Percentiles rank a stretch among this genome's conserved stretches.
These are phyloP conservation scores for Indicator maculatus DNA, from an alignment of 2,113 vertebrate genomes.

Conservation along the genomic window DNA sequence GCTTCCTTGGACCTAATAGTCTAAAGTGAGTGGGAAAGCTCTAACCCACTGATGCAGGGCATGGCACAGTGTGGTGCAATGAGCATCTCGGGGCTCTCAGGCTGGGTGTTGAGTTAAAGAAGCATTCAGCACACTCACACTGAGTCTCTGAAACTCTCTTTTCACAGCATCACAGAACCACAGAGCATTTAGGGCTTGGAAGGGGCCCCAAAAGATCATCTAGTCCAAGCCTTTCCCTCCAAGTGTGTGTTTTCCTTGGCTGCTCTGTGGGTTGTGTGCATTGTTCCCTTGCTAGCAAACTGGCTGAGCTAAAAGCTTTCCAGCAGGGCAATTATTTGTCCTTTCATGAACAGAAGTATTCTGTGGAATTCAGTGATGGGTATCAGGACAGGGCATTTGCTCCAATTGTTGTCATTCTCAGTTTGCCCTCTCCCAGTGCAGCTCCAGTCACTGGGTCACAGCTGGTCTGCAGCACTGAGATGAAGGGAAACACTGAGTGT, in stretches of 20 bases:
- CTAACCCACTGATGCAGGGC: neutral
- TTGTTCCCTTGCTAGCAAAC: neutral
- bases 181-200: too few species aligned
- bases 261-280: neutral
- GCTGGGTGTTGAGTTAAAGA: neutral
- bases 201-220: too few species aligned
- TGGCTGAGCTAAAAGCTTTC: neutral
- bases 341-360: neutral
- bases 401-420: neutral
- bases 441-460: accelerated
- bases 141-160: neutral
- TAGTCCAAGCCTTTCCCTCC: neutral
- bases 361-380: neutral
- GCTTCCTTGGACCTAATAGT: neutral
- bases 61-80: accelerated
- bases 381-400: neutral
- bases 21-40: neutral
- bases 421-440: neutral
- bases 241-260: neutral
- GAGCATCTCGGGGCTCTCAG: neutral
- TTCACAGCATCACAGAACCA: neutral
- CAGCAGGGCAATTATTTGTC: neutral
- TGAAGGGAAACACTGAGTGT: accelerated
- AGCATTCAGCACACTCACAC: neutral
- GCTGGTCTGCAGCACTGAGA: neutral